These are phyloP conservation scores for Epinephelus lanceolatus DNA, from an alignment of 2,113 vertebrate species.

Conservation along the genomic window DNA sequence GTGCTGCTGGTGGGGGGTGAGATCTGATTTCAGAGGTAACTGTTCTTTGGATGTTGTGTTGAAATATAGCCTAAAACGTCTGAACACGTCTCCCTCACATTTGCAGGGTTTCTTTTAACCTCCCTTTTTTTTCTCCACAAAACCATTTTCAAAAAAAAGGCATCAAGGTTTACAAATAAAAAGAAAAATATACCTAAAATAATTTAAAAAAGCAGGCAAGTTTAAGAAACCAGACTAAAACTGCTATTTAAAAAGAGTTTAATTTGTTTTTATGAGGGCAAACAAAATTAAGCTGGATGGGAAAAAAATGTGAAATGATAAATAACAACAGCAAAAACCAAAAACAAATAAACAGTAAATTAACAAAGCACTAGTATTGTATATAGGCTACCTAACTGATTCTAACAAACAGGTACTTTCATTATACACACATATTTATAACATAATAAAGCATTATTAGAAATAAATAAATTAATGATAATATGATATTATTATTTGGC, in stretches of 20 bases:
- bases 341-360: neutral
- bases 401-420: neutral
- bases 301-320: neutral
- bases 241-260: neutral
- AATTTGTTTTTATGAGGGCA: neutral
- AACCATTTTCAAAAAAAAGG: neutral
- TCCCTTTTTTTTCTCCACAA: neutral
- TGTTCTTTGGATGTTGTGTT: constrained; percentile 25
- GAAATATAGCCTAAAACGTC: constrained; percentile 8
- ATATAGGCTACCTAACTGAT: neutral
- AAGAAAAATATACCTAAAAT: neutral
- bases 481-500: neutral
- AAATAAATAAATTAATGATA: neutral
- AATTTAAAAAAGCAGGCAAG: neutral
- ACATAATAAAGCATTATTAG: neutral
- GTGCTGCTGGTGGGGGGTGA: constrained; percentile 25
- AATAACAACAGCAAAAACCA: too few species aligned
- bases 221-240: neutral
- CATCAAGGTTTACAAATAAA: neutral
- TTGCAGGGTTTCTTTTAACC: neutral
- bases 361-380: neutral
- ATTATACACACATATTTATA: neutral
- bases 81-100: constrained; percentile 15
- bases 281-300: neutral
- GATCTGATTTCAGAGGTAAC: constrained; percentile 54